Base-by-base conservation (phyloP, 2,888 invertebrate species). In the Esperia sulphurella region DNA sequence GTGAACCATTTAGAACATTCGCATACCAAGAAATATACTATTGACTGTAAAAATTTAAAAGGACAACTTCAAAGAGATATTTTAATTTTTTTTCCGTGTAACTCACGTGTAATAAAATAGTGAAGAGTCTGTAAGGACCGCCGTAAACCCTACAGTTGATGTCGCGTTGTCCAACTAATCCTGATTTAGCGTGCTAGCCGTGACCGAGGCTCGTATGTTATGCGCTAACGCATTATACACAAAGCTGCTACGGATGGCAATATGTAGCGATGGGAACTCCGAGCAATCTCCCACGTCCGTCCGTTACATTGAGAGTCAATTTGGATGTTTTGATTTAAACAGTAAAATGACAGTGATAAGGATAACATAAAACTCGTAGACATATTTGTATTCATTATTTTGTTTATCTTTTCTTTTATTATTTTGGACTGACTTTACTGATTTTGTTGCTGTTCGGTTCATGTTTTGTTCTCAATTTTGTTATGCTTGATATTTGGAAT, bases 161-260 rank as follows among this genome's bases (percentile, higher is more conserved):
- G 83, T 79, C 75, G 70, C 71, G 61, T 61, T 75, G 83, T 83
- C 79, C 57, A 55, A 65, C 80, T 89, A 88, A 89, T 84, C 86
- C 87, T 88, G 88, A 89, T 89, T 86, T 88, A 88, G 81, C 81
- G 75, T 61, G 65, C 69, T 71, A 65, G 72, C 71, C 68, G 75
- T 67, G 68, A 68, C 71, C 71, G 68, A 52, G 58, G 68, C 54
- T 63, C 71, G 75, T 85, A 82, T 68, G 78, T 83, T 83, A 81
- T 70, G 62, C 76, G 71, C 70, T 75, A 79, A 76, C 71, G 59
- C 56, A 61, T 48, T 37, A 3, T 53, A 77, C 75, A 75, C 68
- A 79, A 70, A 48, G 71, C 6, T 14, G 39, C 10, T 37, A 1
- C 12, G 21, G 21, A 21, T 21, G 21, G 21, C 21, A 5, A 21